A percentile compares a stretch with the other conserved stretches of the same genome.
Conservation (phyloP, 53 echinoderm and acorn worm species). For the Holothuria leucospilota region DNA sequence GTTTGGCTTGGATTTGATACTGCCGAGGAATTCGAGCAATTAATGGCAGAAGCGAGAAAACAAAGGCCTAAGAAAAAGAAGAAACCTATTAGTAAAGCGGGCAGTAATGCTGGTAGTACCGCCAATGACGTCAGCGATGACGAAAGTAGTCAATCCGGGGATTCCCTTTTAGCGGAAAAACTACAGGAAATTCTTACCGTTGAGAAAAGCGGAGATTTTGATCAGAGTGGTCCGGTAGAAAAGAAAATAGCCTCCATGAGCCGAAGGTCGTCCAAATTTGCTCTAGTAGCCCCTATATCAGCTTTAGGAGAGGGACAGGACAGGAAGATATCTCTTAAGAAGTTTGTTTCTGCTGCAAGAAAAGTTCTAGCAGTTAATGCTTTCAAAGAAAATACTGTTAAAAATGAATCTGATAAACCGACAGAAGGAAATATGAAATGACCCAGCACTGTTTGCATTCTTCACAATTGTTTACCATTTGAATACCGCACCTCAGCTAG, state of each 20-base stretch:
- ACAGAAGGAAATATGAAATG: neutral
- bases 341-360: slow-evolving; percentile 30
- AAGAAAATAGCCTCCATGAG: slow-evolving; percentile 14
- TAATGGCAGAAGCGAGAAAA: slow-evolving; percentile 32
- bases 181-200: slow-evolving; percentile 31
- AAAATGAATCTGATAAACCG: neutral
- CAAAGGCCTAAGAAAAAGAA: slow-evolving; percentile 17
- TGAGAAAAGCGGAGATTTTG: neutral
- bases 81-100: neutral
- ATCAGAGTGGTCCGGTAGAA: neutral
- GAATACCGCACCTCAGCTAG: too few relatives aligned
- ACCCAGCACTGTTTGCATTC: too few relatives aligned
- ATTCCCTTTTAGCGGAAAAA: slow-evolving; percentile 13
- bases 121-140: neutral
- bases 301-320: slow-evolving; percentile 12
- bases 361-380: slow-evolving; percentile 32
- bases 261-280: slow-evolving; percentile 13
- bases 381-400: slow-evolving; percentile 14
- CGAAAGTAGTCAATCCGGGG: slow-evolving; percentile 3
- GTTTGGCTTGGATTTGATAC: slow-evolving; percentile 91
- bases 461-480: too few relatives aligned
- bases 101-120: neutral
- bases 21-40: slow-evolving; percentile 65
- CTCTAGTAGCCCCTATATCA: slow-evolving; percentile 24
- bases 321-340: slow-evolving; percentile 16